A percentile compares a stretch with the other conserved stretches of the same genome.
These are phyloP conservation scores for Plagodis pulveraria DNA, from an alignment of 2,888 invertebrate species.

Conservation along the genomic window DNA sequence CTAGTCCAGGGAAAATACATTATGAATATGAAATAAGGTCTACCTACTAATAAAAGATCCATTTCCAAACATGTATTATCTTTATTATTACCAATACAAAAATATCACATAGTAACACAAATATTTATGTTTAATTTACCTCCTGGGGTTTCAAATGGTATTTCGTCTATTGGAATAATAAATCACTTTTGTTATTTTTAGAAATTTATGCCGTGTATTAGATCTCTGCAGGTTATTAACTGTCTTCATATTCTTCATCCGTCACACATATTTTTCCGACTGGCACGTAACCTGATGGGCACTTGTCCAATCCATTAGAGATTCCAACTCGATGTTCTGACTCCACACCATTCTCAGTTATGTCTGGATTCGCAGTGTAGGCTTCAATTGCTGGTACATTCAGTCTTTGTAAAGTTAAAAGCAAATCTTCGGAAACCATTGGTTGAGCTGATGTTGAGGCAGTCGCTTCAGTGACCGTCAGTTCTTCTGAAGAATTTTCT, in stretches of 20 bases:
- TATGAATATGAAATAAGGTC: too few relatives aligned
- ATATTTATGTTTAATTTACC: too few relatives aligned
- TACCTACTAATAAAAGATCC: too few relatives aligned
- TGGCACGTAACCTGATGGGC: conserved; percentile 5
- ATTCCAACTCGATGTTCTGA: neutral
- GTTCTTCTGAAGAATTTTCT: conserved; percentile 1
- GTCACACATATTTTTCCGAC: conserved; percentile 1
- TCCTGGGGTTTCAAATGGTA: too few relatives aligned
- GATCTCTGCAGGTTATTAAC: too few relatives aligned
- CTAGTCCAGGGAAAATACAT: too few relatives aligned
- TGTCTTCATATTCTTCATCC: neutral
- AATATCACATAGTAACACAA: too few relatives aligned
- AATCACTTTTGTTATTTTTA: too few relatives aligned
- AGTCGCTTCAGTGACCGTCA: neutral
- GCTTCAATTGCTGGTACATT: neutral
- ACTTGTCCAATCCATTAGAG: neutral
- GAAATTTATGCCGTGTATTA: too few relatives aligned
- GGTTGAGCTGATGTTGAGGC: neutral
- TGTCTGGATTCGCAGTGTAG: neutral
- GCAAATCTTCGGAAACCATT: neutral
- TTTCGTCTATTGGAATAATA: too few relatives aligned
- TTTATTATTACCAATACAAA: too few relatives aligned
- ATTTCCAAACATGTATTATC: too few relatives aligned
- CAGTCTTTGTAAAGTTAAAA: neutral
- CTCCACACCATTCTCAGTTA: neutral